Conservation (phyloP, 1,140 invertebrate genomes). For the Dolichoris vasculosae region DNA sequence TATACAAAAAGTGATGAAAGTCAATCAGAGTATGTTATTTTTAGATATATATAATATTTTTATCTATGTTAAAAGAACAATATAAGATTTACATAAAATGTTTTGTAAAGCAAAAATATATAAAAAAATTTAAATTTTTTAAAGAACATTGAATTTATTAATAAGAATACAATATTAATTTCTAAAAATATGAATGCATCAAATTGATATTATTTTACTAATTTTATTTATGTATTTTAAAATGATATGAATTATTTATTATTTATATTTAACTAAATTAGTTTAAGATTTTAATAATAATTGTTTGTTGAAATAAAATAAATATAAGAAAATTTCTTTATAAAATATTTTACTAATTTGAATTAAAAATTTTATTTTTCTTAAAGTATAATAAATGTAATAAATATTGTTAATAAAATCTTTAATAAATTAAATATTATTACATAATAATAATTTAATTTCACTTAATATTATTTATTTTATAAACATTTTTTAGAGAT, state of each 20-base stretch:
- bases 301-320: too few relatives aligned
- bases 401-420: too few relatives aligned
- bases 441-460: neutral
- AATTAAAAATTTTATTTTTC: neutral
- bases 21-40: slow-evolving; percentile 61
- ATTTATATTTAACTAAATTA: neutral
- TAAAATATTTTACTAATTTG: neutral
- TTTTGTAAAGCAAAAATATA: too few relatives aligned
- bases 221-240: too few relatives aligned
- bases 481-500: slow-evolving; percentile 41
- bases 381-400: too few relatives aligned
- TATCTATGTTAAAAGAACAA: neutral
- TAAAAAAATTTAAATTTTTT: neutral
- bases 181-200: too few relatives aligned
- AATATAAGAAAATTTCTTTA: too few relatives aligned
- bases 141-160: neutral
- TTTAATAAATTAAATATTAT: neutral
- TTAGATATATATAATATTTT: neutral
- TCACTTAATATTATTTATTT: neutral
- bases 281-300: too few relatives aligned
- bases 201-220: too few relatives aligned
- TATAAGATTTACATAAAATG: neutral
- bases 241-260: neutral
- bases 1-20: slow-evolving; percentile 63
- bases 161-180: neutral